phyloP scores from a whole-genome alignment of 1,140 invertebrate genomes.

The Apolygus lucorum region DNA sequence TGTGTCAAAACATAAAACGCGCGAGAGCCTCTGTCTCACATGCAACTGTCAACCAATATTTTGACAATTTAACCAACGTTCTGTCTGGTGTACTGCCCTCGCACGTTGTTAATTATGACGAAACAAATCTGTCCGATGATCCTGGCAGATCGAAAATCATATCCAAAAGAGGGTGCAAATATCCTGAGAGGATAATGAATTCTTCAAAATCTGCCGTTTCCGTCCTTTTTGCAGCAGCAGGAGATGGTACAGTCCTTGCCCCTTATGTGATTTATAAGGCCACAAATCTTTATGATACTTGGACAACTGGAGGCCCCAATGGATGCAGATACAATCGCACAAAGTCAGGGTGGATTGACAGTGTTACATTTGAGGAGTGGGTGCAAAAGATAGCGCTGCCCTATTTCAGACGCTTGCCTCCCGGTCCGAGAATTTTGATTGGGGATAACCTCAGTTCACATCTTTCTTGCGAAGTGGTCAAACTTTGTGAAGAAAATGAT shows the following conservation, averaged over 20 bases:
- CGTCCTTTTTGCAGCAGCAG: constrained; percentile 32
- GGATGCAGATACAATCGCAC: no score
- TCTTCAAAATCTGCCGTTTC: constrained; percentile 30
- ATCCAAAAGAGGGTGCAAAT: constrained; percentile 31
- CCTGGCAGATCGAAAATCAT: constrained; percentile 31
- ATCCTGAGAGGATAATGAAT: constrained; percentile 32
- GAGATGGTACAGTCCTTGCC: constrained; percentile 28
- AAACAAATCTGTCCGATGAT: constrained; percentile 33
- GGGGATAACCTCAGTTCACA: no score
- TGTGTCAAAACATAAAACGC: background rate
- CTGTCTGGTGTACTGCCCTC: background rate
- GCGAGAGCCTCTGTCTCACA: background rate
- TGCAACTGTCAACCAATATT: background rate
- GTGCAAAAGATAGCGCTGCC: no score
- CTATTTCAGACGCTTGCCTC: no score
- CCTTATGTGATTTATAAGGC: constrained; percentile 33
- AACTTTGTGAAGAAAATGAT: no score
- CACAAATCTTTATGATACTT: background rate
- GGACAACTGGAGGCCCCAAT: background rate
- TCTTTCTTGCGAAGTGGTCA: no score
- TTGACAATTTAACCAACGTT: background rate
- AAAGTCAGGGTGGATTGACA: no score
- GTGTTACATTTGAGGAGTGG: no score
- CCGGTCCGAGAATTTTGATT: no score
- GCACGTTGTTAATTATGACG: no score